phyloP scores from a whole-genome alignment of 37 sponge, comb jelly and placozoan genomes.

The Geodia barretti region DNA sequence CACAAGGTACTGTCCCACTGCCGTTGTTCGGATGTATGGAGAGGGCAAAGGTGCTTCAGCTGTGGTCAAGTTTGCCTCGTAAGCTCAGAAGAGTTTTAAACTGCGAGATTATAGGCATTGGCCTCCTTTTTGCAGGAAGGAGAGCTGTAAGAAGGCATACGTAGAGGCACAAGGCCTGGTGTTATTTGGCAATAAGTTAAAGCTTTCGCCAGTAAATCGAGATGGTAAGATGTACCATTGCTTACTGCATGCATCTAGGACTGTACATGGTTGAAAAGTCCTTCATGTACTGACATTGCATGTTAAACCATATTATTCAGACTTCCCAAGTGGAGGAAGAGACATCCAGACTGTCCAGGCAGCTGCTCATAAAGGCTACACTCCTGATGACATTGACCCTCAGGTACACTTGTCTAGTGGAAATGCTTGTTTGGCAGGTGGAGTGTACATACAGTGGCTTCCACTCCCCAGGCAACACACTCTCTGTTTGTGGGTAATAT shows the following conservation, averaged over 20 bases:
- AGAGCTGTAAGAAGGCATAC: slow-evolving; percentile 37
- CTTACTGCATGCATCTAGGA: background rate
- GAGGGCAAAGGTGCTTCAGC: slow-evolving; percentile 51
- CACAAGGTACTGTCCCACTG: slow-evolving; percentile 46
- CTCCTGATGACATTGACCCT: slow-evolving; percentile 41
- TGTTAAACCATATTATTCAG: slow-evolving; percentile 8
- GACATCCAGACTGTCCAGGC: background rate
- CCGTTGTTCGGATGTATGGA: slow-evolving; percentile 58
- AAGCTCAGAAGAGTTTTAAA: background rate
- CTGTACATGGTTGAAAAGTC: background rate
- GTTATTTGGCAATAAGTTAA: slow-evolving; percentile 66
- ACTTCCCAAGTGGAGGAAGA: slow-evolving; percentile 44
- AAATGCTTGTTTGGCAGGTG: background rate
- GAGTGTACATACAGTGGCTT: no score
- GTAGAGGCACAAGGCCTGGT: slow-evolving; percentile 21
- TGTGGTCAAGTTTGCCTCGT: slow-evolving; percentile 65
- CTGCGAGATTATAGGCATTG: background rate
- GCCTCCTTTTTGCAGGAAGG: slow-evolving; percentile 21
- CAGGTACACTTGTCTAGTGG: slow-evolving; percentile 1
- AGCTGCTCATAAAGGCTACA: background rate
- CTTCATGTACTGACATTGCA: slow-evolving; percentile 7
- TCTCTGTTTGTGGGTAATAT: slow-evolving; percentile 91
- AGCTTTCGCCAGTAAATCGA: slow-evolving; percentile 21
- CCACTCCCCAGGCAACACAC: slow-evolving; percentile 65
- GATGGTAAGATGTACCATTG: no score